A percentile compares a stretch with the other conserved stretches of the same genome.
These are phyloP conservation scores for Cherax quadricarinatus DNA, from an alignment of 1,140 invertebrate species.

Conservation along the genomic window DNA sequence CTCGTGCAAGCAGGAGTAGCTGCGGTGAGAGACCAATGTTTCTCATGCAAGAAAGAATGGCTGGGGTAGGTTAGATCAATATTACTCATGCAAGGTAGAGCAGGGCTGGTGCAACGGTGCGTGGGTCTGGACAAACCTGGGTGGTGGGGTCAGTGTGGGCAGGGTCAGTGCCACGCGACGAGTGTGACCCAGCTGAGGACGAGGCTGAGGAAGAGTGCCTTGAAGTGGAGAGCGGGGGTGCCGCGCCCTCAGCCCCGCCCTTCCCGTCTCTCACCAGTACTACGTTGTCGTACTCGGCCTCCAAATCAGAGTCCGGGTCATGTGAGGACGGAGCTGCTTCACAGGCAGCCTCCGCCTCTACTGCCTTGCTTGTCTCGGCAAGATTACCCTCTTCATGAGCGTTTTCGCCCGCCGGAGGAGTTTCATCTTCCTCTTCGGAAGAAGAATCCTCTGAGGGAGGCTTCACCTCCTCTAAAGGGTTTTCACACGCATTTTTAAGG, in stretches of 20 bases:
- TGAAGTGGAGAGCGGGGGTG: neutral
- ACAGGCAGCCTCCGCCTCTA: neutral
- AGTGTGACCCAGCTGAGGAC: conserved; percentile 42
- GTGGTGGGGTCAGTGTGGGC: conserved; percentile 19
- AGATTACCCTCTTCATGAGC: neutral
- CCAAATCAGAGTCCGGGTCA: conserved; percentile 24
- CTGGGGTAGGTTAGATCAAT: neutral
- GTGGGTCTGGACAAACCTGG: conserved; percentile 40
- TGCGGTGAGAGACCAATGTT: too few relatives aligned
- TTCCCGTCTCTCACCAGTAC: neutral
- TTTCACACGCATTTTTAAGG: neutral
- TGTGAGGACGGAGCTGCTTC: neutral
- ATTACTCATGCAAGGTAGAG: conserved; percentile 21
- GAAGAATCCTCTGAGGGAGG: neutral
- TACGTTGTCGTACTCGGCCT: conserved; percentile 51
- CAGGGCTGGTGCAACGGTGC: neutral
- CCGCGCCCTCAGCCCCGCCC: neutral
- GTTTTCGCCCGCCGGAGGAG: neutral
- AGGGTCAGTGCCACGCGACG: conserved; percentile 28
- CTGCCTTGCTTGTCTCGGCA: neutral
- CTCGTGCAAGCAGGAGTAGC: too few relatives aligned
- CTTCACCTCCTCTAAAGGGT: neutral
- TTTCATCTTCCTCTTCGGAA: neutral
- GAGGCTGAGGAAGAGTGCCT: conserved; percentile 3
- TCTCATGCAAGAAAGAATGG: too few relatives aligned